Evolutionary conservation across 2,888 invertebrate genomes (phyloP), one percentile per base, ranked within the genome.

Genomic region (Autographa pulchrina): DNA sequence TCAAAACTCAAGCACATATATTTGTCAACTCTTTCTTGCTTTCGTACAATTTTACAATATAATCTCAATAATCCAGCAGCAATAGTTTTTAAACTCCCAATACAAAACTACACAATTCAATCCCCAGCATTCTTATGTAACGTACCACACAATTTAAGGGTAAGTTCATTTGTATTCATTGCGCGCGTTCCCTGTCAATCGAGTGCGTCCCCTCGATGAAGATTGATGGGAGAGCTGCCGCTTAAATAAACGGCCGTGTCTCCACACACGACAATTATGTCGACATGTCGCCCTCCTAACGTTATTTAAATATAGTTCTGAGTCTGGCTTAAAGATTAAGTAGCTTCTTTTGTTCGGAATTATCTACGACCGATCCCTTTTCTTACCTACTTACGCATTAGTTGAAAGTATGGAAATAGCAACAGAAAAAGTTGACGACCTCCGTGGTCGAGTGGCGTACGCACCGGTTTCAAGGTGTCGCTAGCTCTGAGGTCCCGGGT

Each of bases 111-210:
- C 43, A n/a, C 18, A n/a, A 35, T 25, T 54, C 54, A 35, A 18
- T 20, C 61, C 58, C 48, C 0, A 43, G 31, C 52, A 18, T 32
- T 68, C 82, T 79, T 66, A 54, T 54, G 32, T n/a, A 68, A 78
- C 83, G 81, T 62, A 75, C 87, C 85, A 80, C 72, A 75, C 60
- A 72, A 75, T 80, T 78, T 78, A 85, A 87, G 84, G 83, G 85
- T 74, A 68, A 74, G 82, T 85, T 89, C 86, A 90, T 91, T 85
- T 87, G 90, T 90, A 91, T 91, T 91, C 90, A 89, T 89, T 88
- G 88, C 83, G 83, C 86, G 82, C 83, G 83, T 74, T 83, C 78
- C 80, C 80, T 86, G 90, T 89, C 90, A 88, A 90, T 90, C 89
- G 86, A 72, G 76, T 85, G 85, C 86, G 85, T 85, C 83, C 83